phyloP scores from a whole-genome alignment of 64 coral and sea anemone genomes.

The Exaiptasia diaphana region DNA sequence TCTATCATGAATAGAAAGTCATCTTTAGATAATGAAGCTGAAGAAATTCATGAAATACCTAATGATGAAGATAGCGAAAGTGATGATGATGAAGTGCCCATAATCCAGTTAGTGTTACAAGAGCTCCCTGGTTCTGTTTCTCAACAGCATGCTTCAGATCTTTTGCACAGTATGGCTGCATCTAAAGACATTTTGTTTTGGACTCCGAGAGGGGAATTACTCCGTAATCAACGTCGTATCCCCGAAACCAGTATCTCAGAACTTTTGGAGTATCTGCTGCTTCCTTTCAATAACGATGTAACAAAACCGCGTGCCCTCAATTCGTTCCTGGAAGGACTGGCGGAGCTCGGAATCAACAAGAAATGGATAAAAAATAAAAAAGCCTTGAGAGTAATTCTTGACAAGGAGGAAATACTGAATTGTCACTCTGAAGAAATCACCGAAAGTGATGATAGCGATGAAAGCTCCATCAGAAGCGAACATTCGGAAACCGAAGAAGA shows the following conservation, averaged over 20 bases:
- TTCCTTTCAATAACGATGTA: neutral
- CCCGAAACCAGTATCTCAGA: neutral
- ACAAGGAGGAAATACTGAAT: neutral
- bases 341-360: neutral
- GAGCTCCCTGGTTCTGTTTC: neutral
- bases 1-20: neutral
- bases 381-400: neutral
- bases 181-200: neutral
- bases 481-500: neutral
- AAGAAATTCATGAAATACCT: neutral
- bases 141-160: neutral
- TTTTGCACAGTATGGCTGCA: slow-evolving; percentile 4
- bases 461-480: neutral
- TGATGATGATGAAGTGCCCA: neutral
- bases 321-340: neutral
- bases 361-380: neutral
- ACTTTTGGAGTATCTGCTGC: neutral
- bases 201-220: neutral
- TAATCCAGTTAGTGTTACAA: neutral
- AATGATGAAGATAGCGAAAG: neutral
- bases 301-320: neutral
- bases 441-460: neutral
- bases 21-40: neutral
- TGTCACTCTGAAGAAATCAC: neutral
- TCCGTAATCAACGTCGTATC: neutral